Conservation (phyloP, 2,888 invertebrate species). For the Eupithecia pulchellata region DNA sequence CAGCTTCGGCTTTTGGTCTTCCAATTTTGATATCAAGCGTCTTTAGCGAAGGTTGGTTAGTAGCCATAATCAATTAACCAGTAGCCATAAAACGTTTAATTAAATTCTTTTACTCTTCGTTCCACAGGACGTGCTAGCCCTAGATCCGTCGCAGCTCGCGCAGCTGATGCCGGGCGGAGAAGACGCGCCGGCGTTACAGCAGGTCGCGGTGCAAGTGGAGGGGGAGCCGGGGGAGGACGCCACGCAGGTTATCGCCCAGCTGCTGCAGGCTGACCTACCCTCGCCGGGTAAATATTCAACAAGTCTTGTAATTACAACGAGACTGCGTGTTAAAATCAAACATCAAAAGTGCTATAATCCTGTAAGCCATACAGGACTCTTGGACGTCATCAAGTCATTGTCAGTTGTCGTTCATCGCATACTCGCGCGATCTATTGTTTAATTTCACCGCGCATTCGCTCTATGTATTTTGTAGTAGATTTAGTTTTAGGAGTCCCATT, state of each 20-base stretch:
- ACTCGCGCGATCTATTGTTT: neutral
- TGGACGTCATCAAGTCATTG: too few species aligned
- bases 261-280: constrained; percentile 93
- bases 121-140: constrained; percentile 79
- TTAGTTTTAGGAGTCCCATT: too few species aligned
- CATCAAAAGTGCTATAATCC: too few species aligned
- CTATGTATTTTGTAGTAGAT: too few species aligned
- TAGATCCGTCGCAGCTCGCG: constrained; percentile 83
- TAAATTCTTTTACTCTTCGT: neutral
- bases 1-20: too few species aligned
- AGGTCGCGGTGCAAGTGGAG: constrained; percentile 83
- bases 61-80: neutral
- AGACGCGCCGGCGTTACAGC: constrained; percentile 77
- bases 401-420: neutral
- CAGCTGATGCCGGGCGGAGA: constrained; percentile 86
- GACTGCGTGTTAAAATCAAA: too few species aligned
- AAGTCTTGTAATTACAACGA: too few species aligned
- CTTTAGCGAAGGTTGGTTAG: too few species aligned
- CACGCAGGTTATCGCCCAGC: constrained; percentile 93
- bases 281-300: constrained; percentile 91
- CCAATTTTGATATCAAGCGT: too few species aligned
- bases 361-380: too few species aligned
- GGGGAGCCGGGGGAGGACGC: constrained; percentile 86
- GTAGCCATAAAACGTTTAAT: neutral
- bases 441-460: neutral